Percentiles rank a stretch among this genome's conserved stretches.
phyloP scores from a whole-genome alignment of 2,797 vertebrate species.

The Oceanodroma leucorhoa region DNA sequence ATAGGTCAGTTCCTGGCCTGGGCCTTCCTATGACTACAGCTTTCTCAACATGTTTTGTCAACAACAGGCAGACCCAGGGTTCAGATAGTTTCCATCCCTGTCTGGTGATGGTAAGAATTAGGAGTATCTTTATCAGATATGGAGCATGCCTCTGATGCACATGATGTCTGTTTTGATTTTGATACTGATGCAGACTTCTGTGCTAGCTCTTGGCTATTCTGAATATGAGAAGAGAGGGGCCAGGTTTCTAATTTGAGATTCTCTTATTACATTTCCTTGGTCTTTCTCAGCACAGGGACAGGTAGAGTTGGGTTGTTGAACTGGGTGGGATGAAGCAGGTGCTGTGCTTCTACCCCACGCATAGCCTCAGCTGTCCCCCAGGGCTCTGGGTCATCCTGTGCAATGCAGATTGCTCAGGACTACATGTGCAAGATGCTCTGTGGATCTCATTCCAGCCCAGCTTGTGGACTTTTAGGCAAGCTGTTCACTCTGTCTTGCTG shows the following conservation, averaged over 20 bases:
- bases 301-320: not conserved
- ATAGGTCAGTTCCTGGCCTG: not conserved
- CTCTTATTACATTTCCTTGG: not conserved
- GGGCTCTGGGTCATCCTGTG: not conserved
- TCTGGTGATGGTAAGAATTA: not conserved
- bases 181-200: not conserved
- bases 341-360: not conserved
- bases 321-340: not conserved
- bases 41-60: not conserved
- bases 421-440: not conserved
- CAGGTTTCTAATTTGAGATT: not conserved
- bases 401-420: not conserved
- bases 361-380: not conserved
- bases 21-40: not conserved
- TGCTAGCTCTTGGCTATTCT: not conserved
- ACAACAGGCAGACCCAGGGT: not conserved
- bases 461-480: not conserved
- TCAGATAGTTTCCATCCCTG: not conserved
- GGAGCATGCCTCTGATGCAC: not conserved
- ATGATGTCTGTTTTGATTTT: not conserved
- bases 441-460: not conserved
- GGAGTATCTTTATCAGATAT: not conserved
- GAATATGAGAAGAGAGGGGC: not conserved
- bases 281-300: not conserved
- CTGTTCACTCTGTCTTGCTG: not conserved